Evolutionary conservation across 2,797 vertebrate genomes (phyloP), one percentile per base, ranked within the genome.

Genomic region (Manis pentadactyla): DNA sequence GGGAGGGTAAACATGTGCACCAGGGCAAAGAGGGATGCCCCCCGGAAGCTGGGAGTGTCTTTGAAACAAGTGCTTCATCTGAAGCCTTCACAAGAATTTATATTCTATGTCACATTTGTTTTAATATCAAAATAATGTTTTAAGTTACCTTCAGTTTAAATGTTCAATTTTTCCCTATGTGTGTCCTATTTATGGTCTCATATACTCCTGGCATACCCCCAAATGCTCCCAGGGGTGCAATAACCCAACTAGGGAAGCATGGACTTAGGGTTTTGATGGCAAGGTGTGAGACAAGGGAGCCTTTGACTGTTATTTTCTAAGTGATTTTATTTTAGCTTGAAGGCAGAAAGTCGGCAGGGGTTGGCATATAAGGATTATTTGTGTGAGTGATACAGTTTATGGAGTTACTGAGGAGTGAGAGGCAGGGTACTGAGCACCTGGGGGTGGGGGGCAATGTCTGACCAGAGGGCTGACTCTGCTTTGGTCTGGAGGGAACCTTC

Each of bases 281-380:
- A 81, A 82, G 55, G 3, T 25, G n/a, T 6, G 29, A 83, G 51
- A 61, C 19, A 37, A 64, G 5, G 46, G 39, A 64, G 53, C 1
- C 61, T 59, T 42, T 87, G 71, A 71, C 31, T 12, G 63, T 88
- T 42, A 51, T 86, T 90, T 87, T 87, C 64, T 59, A 64, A n/a
- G 11, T 92, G 59, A 37, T 63, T 93, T 96, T 90, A 17, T 92
- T 86, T 92, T 78, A 59, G 21, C 37, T 84, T 69, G 69, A 87
- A 90, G 63, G 90, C 51, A 81, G 81, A 51, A 53, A 87, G 31
- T 19, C 46, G 57, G 11, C 31, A 19, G 68, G 21, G 49, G 23
- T 18, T 39, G 18, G 42, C 46, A 68, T 69, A n/a, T 34, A 63
- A 63, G 88, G 37, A 19, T 34, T 46, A 34, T 59, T 14, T 82